These are phyloP conservation scores for Zele albiditarsus DNA, from an alignment of 2,888 invertebrate genomes.

Conservation along the genomic window DNA sequence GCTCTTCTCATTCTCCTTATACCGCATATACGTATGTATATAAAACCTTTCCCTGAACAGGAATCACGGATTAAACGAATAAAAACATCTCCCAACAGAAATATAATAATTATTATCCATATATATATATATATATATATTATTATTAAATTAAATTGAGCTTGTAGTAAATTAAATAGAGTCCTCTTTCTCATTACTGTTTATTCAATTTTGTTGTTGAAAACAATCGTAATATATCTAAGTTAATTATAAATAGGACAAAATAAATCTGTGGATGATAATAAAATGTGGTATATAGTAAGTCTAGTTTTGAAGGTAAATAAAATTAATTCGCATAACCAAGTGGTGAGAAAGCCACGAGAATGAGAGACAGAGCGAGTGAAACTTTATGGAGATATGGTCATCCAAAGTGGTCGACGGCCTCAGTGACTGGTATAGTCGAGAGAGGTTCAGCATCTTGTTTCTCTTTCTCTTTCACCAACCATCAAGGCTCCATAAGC, in stretches of 20 bases:
- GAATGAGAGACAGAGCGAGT: constrained; percentile 16
- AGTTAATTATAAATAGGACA: background rate
- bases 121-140: background rate
- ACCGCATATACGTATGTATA: background rate
- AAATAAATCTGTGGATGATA: background rate
- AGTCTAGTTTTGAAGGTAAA: constrained; percentile 8
- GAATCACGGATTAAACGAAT: background rate
- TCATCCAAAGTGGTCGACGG: constrained; percentile 34
- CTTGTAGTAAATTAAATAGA: background rate
- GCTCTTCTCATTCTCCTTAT: background rate
- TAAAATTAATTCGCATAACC: constrained; percentile 19
- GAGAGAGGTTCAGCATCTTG: constrained; percentile 5
- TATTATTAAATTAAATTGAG: background rate
- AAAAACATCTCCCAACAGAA: background rate
- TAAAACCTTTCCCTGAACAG: constrained; percentile 2
- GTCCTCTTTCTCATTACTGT: background rate
- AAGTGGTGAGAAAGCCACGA: constrained; percentile 12
- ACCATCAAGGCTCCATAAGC: constrained; percentile 5
- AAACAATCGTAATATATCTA: background rate
- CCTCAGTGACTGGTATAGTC: constrained; percentile 11
- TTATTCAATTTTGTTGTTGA: background rate
- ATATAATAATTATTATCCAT: background rate
- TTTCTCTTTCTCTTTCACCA: background rate
- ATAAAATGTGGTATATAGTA: background rate
- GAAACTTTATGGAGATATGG: background rate